Percentiles rank a stretch among this genome's conserved stretches.
These are phyloP conservation scores for Misgurnus anguillicaudatus DNA, from an alignment of 2,113 vertebrate species.

Conservation along the genomic window DNA sequence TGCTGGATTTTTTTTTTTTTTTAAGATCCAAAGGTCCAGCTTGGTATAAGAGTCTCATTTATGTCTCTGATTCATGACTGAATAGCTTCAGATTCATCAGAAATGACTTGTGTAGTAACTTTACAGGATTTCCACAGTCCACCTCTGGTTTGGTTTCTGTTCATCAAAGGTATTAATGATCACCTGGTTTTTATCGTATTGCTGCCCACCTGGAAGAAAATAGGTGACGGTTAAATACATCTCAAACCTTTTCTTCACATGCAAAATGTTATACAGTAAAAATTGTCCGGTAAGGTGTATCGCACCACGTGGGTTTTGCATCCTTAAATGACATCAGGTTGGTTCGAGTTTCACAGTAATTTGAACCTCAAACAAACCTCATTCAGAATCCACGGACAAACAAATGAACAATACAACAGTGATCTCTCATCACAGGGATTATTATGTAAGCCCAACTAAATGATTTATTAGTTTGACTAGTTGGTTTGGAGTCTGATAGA, in stretches of 20 bases:
- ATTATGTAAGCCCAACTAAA: background rate
- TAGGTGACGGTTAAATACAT: background rate
- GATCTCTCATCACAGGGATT: background rate
- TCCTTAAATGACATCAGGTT: background rate
- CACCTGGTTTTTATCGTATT: constrained; percentile 88
- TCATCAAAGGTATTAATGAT: constrained; percentile 82
- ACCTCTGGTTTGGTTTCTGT: constrained; percentile 80
- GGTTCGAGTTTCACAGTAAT: constrained; percentile 14
- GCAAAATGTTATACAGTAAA: too few relatives aligned
- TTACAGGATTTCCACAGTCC: constrained; percentile 84
- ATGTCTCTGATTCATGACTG: background rate
- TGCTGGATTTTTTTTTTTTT: too few relatives aligned
- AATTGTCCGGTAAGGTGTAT: background rate
- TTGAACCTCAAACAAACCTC: background rate
- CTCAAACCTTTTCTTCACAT: background rate
- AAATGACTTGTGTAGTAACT: background rate
- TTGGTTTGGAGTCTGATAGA: too few relatives aligned
- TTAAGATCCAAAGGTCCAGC: background rate
- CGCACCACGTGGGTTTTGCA: background rate
- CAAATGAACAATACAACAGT: constrained; percentile 8
- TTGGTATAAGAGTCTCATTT: background rate
- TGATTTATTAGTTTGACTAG: background rate
- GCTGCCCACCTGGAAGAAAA: constrained; percentile 80
- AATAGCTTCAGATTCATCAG: background rate
- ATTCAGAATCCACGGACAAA: background rate